Base-by-base conservation (phyloP, 2,797 vertebrate genomes). In the Todus mexicanus region DNA sequence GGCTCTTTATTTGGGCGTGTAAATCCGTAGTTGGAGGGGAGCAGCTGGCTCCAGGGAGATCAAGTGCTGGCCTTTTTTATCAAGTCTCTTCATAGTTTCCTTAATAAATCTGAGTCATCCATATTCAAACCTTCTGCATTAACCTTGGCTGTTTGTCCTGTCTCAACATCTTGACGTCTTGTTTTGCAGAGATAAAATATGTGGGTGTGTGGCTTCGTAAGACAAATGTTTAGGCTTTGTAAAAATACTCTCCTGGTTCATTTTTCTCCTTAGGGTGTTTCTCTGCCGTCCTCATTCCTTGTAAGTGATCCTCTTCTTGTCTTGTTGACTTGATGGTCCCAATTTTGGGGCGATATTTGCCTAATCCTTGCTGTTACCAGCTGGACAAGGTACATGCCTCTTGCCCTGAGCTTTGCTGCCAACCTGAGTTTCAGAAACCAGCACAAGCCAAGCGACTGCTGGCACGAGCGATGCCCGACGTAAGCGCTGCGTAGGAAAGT, bases 61-160 rank as follows among this genome's bases (percentile, higher is more conserved):
- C 65, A 84, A 88, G 59, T 59, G 18, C 64, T 84, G 86, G 82
- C 80, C 59, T 81, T 94, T 91, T 70, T 76, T 47, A 71, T 63
- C 1, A 15, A 83, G 37, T 70, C 47, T 82, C 26, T 84, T 89
- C 65, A 27, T 83, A 71, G 57, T 29, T 77, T 75, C 73, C 59
- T 95, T 94, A 90, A 72, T 91, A 86, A 86, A 91, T 70, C 74
- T 91, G 89, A 94, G 74, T 94, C 90, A 90, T 87, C 74, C 72
- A 9, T 82, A 56, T 92, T 92, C 90, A 83, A 91, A 7, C 64
- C 51, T 87, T 76, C 61, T 33, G 29, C 38, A 4, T 86, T 75
- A 75, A 78, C 43, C 74, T 87, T 84, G 84, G 77, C 86, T 94
- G 74, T 81, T 93, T 79, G 88, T 86, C 66, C 80, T 19, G 35